phyloP scores from a whole-genome alignment of 2,113 vertebrate genomes.

The Centropus bengalensis region DNA sequence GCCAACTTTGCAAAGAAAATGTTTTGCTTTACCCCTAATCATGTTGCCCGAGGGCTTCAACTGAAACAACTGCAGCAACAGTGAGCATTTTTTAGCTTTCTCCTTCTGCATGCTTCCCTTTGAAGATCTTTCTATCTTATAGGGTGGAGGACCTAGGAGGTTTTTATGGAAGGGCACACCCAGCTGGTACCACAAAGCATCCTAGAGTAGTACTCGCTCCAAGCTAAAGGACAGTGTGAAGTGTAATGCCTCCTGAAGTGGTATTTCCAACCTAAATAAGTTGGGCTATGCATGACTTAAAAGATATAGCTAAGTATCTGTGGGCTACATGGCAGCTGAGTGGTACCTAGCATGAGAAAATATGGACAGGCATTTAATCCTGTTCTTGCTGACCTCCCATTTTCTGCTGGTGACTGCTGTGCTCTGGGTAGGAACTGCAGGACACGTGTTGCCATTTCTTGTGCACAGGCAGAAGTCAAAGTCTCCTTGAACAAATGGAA shows the following conservation, averaged over 20 bases:
- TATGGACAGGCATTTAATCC: background rate
- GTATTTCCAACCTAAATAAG: background rate
- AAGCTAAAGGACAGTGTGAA: background rate
- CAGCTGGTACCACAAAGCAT: background rate
- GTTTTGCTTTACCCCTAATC: background rate
- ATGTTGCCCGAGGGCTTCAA: background rate
- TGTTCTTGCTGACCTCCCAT: background rate
- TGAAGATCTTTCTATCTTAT: background rate
- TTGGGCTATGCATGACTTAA: background rate
- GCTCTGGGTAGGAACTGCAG: background rate
- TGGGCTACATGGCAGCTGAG: background rate
- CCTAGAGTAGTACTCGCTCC: rapidly evolving
- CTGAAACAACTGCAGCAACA: background rate
- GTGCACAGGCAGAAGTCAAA: background rate
- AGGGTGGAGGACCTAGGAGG: background rate
- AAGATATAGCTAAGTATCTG: background rate
- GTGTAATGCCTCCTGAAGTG: background rate
- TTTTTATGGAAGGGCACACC: background rate
- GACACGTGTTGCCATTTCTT: background rate
- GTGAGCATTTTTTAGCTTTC: background rate
- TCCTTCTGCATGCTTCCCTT: background rate
- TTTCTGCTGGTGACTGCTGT: background rate
- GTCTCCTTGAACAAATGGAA: background rate
- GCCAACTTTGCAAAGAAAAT: background rate
- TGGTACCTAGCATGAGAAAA: background rate